A percentile compares a stretch with the other conserved stretches of the same genome.
phyloP scores from a whole-genome alignment of 2,113 vertebrate species.

The Alces alces region DNA sequence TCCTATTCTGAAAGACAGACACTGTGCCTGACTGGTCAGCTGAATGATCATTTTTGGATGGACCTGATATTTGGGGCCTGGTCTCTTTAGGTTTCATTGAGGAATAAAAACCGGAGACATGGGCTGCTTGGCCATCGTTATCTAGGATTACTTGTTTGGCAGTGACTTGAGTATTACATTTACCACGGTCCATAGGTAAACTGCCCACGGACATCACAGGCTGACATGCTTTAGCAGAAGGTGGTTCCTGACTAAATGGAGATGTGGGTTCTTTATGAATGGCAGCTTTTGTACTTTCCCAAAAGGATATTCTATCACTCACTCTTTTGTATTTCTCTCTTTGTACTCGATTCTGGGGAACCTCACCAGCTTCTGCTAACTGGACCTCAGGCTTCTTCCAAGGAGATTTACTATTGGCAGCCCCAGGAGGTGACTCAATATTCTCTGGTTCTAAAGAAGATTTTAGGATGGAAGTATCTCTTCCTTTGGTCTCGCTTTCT shows the following conservation, averaged over 20 bases:
- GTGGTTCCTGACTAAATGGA: not conserved
- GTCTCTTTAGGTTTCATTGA: conserved; percentile 47
- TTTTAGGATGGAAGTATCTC: not conserved
- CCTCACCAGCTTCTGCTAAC: conserved; percentile 4
- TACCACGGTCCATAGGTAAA: conserved; percentile 25
- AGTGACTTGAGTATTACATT: conserved; percentile 37
- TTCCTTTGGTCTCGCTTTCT: not conserved
- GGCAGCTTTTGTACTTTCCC: conserved; percentile 84
- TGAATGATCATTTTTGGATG: conserved; percentile 48
- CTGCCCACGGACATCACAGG: not conserved
- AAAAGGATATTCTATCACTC: conserved; percentile 90
- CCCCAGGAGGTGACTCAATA: not conserved
- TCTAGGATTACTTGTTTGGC: conserved; percentile 57
- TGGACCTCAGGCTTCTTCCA: conserved; percentile 18
- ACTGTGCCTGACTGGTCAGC: conserved; percentile 10
- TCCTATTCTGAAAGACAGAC: conserved; percentile 20
- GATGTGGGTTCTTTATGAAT: conserved; percentile 38
- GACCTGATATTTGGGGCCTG: conserved; percentile 23
- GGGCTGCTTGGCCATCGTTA: conserved; percentile 25
- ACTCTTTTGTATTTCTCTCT: conserved; percentile 77
- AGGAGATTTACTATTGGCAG: not conserved
- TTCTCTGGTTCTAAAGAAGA: not conserved
- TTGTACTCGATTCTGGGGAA: conserved; percentile 43
- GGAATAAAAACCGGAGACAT: conserved; percentile 20
- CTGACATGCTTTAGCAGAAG: not conserved